These are phyloP conservation scores for Orthonevra nobilis DNA, from an alignment of 2,888 invertebrate genomes.

Conservation along the genomic window DNA sequence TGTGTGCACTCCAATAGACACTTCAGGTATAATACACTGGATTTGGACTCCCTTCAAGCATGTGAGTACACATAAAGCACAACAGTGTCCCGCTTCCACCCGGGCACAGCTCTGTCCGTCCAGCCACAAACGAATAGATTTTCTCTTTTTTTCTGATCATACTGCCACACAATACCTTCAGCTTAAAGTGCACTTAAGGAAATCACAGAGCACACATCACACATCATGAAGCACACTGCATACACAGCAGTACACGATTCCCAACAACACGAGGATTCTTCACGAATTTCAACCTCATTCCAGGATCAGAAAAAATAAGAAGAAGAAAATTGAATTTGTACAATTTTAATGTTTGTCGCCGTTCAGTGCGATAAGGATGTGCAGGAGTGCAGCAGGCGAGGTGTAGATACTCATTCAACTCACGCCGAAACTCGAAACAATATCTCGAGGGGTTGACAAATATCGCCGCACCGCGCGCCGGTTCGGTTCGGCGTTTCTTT, in stretches of 20 bases:
- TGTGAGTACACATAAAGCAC: constrained; percentile 57
- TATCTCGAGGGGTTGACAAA: constrained; percentile 67
- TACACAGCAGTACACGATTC: background rate
- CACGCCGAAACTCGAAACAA: constrained; percentile 23
- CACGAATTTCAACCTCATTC: constrained; percentile 35
- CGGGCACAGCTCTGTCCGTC: constrained; percentile 5
- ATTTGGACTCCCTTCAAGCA: constrained; percentile 43
- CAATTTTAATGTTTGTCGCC: constrained; percentile 66
- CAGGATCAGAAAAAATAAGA: constrained; percentile 64
- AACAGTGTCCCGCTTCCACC: background rate
- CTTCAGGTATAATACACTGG: constrained; percentile 8
- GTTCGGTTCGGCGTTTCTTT: background rate
- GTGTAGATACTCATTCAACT: constrained; percentile 2
- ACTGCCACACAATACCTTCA: constrained; percentile 25
- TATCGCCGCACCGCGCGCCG: constrained; percentile 30
- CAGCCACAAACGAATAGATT: constrained; percentile 3
- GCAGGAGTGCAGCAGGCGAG: background rate
- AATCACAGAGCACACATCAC: constrained; percentile 43
- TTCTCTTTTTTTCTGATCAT: constrained; percentile 3
- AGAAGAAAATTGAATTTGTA: constrained; percentile 66
- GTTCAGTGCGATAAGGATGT: constrained; percentile 50
- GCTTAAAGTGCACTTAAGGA: constrained; percentile 66
- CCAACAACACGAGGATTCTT: too few relatives aligned
- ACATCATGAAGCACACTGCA: constrained; percentile 7
- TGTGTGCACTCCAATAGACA: constrained; percentile 42